These are phyloP conservation scores for Heliconius hortense DNA, from an alignment of 2,888 invertebrate species.

Conservation along the genomic window DNA sequence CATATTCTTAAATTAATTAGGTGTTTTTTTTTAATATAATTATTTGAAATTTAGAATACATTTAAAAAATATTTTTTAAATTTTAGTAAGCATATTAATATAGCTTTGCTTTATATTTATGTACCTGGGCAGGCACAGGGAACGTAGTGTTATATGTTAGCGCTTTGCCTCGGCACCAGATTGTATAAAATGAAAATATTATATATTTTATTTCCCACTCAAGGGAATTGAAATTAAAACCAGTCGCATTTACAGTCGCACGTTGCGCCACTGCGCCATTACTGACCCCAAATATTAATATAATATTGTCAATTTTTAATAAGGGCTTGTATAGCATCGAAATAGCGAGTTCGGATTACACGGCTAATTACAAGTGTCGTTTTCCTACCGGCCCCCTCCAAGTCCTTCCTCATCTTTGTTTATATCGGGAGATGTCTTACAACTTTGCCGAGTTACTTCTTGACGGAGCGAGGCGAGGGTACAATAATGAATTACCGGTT, in stretches of 20 bases:
- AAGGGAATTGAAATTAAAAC: too few relatives aligned
- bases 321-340: constrained; percentile 54
- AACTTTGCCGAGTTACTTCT: constrained; percentile 35
- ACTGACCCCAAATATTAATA: too few relatives aligned
- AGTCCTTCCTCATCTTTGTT: constrained; percentile 35
- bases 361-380: constrained; percentile 75
- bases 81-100: too few relatives aligned
- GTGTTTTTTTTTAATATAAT: neutral
- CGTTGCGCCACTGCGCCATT: too few relatives aligned
- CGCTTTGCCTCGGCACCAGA: too few relatives aligned
- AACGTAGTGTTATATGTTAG: too few relatives aligned
- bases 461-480: constrained; percentile 30
- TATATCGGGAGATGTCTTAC: constrained; percentile 29
- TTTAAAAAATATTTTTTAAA: too few relatives aligned
- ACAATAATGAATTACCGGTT: constrained; percentile 29
- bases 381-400: constrained; percentile 30
- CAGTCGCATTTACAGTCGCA: too few relatives aligned
- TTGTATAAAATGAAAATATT: too few relatives aligned
- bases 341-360: constrained; percentile 66
- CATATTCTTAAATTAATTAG: neutral
- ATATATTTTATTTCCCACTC: too few relatives aligned
- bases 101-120: too few relatives aligned
- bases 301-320: constrained; percentile 61
- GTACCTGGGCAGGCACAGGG: too few relatives aligned
- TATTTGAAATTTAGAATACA: neutral